Conservation (phyloP, 2,113 vertebrate species). For the Bambusicola thoracicus region DNA sequence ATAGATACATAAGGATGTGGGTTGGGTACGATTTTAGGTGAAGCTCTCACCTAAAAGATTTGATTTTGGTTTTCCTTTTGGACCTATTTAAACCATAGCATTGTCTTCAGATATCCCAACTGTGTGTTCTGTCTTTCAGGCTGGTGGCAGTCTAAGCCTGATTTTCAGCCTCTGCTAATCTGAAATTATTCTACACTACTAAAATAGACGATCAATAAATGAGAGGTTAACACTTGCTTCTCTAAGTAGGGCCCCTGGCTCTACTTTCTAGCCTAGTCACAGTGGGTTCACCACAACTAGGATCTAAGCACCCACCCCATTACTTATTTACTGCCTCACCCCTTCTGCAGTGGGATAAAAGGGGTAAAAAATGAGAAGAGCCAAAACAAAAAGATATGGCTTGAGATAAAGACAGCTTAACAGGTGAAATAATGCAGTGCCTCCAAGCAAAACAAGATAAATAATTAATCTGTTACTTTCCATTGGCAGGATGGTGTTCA, state of each 20-base stretch:
- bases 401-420: background rate
- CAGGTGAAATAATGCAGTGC: background rate
- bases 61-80: background rate
- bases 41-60: background rate
- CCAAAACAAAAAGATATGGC: background rate
- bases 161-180: background rate
- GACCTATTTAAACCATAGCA: background rate
- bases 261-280: background rate
- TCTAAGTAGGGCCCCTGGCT: background rate
- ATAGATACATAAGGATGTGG: fast-evolving
- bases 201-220: background rate
- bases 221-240: background rate
- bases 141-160: background rate
- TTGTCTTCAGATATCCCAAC: background rate
- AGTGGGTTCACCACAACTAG: background rate
- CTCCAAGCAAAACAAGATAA: background rate
- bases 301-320: background rate
- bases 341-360: fast-evolving
- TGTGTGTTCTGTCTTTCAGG: background rate
- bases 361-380: background rate
- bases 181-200: background rate
- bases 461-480: background rate
- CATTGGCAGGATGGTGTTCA: background rate
- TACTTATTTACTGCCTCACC: background rate
- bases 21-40: background rate